These are phyloP conservation scores for Pangasianodon gigas DNA, from an alignment of 2,113 vertebrate species.

Conservation along the genomic window DNA sequence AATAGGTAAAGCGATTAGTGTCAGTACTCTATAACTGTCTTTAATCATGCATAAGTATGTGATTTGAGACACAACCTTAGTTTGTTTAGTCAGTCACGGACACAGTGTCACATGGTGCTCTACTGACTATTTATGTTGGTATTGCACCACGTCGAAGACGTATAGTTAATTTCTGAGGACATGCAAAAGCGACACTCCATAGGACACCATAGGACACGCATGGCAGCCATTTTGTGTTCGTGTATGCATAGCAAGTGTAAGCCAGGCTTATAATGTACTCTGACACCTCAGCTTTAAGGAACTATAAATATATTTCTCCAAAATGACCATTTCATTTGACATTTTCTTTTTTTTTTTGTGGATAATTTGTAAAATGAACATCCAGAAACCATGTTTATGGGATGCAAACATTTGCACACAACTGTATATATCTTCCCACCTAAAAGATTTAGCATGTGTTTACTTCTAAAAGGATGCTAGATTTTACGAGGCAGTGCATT, in stretches of 20 bases:
- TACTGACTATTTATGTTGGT: too few relatives aligned
- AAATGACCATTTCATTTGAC: not conserved
- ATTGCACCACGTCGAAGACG: too few relatives aligned
- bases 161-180: too few relatives aligned
- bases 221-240: not conserved
- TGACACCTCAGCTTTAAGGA: not conserved
- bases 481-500: not conserved
- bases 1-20: not conserved
- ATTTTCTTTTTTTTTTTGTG: too few relatives aligned
- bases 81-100: too few relatives aligned
- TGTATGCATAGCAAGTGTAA: not conserved
- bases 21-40: not conserved
- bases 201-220: not conserved
- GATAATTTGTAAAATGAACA: not conserved
- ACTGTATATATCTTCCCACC: not conserved
- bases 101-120: too few relatives aligned
- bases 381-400: not conserved
- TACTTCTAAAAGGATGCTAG: not conserved
- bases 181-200: not conserved
- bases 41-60: not conserved
- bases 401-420: not conserved
- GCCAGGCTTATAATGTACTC: not conserved
- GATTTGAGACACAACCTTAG: too few relatives aligned
- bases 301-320: not conserved
- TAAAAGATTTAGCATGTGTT: not conserved